These are phyloP conservation scores for Pelobates fuscus DNA, from an alignment of 2,113 vertebrate species.

Conservation along the genomic window DNA sequence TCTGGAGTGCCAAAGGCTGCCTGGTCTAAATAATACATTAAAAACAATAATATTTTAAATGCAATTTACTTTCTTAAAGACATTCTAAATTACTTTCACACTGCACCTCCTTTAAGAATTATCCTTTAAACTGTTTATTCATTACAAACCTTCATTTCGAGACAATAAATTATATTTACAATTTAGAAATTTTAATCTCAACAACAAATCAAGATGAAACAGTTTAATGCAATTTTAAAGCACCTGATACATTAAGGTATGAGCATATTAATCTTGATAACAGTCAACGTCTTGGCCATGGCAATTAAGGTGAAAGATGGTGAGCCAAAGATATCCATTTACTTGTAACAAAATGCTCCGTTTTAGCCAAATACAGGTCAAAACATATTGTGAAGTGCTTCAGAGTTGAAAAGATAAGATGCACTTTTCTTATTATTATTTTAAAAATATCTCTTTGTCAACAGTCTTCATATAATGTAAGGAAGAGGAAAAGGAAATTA, in stretches of 20 bases:
- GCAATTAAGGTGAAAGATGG: slow-evolving; percentile 72
- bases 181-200: slow-evolving; percentile 40
- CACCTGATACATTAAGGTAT: slow-evolving; percentile 68
- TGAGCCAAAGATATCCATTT: slow-evolving; percentile 66
- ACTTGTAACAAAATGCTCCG: slow-evolving; percentile 60
- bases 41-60: too few relatives aligned
- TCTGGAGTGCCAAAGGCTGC: too few relatives aligned
- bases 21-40: too few relatives aligned
- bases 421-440: neutral
- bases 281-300: slow-evolving; percentile 67
- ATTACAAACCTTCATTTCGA: neutral
- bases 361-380: slow-evolving; percentile 51
- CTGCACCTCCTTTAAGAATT: too few relatives aligned
- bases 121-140: slow-evolving; percentile 9
- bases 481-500: too few relatives aligned
- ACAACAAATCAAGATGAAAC: slow-evolving; percentile 60
- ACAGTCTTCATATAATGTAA: neutral
- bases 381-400: slow-evolving; percentile 9
- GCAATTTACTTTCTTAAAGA: too few relatives aligned
- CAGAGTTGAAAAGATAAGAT: neutral
- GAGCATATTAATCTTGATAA: slow-evolving; percentile 73
- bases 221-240: slow-evolving; percentile 62
- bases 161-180: neutral
- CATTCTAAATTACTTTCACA: too few relatives aligned
- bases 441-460: neutral